These are phyloP conservation scores for Acanthisitta chloris DNA, from an alignment of 2,113 vertebrate genomes.

Conservation along the genomic window DNA sequence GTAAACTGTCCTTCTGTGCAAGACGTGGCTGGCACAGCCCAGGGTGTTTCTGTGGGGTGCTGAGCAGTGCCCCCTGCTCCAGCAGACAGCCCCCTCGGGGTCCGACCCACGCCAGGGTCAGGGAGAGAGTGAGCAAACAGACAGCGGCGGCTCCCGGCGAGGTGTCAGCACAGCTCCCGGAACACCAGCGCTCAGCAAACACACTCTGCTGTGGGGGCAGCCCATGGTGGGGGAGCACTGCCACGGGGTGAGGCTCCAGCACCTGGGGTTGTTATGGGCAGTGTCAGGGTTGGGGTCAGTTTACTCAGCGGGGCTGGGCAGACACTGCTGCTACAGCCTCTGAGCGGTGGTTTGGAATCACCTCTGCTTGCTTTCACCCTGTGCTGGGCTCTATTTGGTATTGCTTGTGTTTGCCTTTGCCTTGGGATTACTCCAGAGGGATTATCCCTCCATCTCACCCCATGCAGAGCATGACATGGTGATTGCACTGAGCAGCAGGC, in stretches of 20 bases:
- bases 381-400: not conserved
- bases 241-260: not conserved
- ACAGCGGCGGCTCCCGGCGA: accelerated
- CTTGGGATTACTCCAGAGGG: not conserved
- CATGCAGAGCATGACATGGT: accelerated
- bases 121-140: not conserved
- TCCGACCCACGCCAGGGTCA: not conserved
- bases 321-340: not conserved
- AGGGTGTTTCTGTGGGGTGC: not conserved
- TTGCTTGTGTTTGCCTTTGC: not conserved
- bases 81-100: not conserved
- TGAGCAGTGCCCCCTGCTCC: accelerated
- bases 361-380: not conserved
- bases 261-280: not conserved
- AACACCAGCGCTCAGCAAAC: accelerated
- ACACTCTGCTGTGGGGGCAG: not conserved
- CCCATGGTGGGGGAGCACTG: accelerated
- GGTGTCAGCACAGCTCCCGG: not conserved
- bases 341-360: not conserved
- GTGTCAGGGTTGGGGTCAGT: not conserved
- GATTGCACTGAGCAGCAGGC: not conserved
- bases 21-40: not conserved
- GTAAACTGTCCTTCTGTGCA: not conserved
- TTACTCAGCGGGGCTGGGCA: conserved; percentile 17
- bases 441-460: not conserved